Evolutionary conservation across 2,797 vertebrate genomes (phyloP).

Genomic region (Sebastes elongatus): DNA sequence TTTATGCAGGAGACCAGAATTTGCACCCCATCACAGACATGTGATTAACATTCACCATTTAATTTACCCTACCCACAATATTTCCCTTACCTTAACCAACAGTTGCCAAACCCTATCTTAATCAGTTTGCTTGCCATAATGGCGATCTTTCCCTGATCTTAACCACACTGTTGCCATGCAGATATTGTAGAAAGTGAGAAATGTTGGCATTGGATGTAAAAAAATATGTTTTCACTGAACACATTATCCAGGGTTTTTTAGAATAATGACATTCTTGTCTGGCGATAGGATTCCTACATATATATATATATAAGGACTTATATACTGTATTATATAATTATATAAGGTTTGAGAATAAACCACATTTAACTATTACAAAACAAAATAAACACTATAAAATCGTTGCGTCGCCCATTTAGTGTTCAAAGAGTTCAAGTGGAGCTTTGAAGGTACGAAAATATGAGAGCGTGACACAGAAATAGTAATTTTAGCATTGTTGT

Average conservation of each 20-base stretch:
- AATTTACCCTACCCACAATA: neutral
- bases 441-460: neutral
- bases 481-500: neutral
- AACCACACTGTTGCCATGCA: neutral
- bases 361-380: neutral
- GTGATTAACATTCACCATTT: neutral
- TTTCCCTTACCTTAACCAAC: neutral
- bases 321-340: too few relatives aligned
- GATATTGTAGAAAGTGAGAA: neutral
- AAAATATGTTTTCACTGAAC: neutral
- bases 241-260: neutral
- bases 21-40: neutral
- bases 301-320: neutral
- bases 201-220: too few relatives aligned
- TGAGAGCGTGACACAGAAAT: neutral
- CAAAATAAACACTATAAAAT: neutral
- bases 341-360: neutral
- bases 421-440: neutral
- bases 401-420: neutral
- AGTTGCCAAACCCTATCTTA: neutral
- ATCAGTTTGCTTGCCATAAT: neutral
- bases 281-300: rapidly evolving
- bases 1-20: neutral
- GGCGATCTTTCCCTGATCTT: neutral
- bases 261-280: neutral